Evolutionary conservation across 1,140 invertebrate species (phyloP), one percentile per base, ranked within the genome.

Genomic region (Rhizoglyphus robini): DNA sequence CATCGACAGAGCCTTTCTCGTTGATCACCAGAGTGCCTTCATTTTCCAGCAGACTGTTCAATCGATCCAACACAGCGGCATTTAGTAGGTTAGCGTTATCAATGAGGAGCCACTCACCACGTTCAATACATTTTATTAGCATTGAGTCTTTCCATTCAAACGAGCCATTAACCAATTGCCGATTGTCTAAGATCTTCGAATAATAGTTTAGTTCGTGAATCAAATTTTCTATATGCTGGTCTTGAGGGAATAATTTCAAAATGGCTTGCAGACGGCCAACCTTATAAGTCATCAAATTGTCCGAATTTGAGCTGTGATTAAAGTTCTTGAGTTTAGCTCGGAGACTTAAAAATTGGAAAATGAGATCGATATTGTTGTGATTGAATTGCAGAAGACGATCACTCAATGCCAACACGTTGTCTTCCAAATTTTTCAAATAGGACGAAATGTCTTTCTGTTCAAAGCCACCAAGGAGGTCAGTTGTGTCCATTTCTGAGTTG

Each of bases 91-190:
- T 99, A 0, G 94, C 94, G 77, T 98, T 93, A 76, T 99, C 95
- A 46, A 99, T 80, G 11, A 97, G 77, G 5, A 98, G 75, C 94
- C 94, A 97, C 38, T 85, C 80, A 5, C 94, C 94, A 70, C 87
- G 81, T 70, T 82, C 78, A 63, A 96, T 76, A 70, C 88, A 89
- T 76, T 89, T 88, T 0, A 99, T 87, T 59, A 99, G 81, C 36
- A 90, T 74, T 61, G 93, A 97, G 77, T 99, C 92, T 13, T 96
- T 83, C 95, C 96, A 99, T 76, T 98, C 91, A 77, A 99, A 99
- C 76, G 87, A 86, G 54, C 92, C 87, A 46, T 54, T 54, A 25
- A 54, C 23, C 15, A 29, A 3, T n/a, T 54, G 49, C 18, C 15
- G 2, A 58, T 58, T 58, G n/a, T n/a, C n/a, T n/a, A n/a, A n/a